These are phyloP conservation scores for Notarius lentiginosus DNA, from an alignment of 2,113 vertebrate species.

Conservation along the genomic window DNA sequence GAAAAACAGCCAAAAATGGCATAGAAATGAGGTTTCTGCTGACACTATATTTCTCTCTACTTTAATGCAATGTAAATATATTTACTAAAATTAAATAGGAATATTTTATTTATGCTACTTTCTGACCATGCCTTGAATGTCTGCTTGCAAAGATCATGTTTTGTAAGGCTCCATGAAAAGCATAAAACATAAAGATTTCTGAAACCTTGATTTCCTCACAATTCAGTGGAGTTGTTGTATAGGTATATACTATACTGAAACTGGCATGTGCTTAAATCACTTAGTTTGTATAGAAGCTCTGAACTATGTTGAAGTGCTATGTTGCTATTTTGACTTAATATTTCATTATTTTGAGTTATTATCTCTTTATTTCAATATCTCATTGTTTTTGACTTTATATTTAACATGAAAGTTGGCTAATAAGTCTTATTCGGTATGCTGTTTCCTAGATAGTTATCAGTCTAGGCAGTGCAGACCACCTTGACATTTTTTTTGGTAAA, in stretches of 20 bases:
- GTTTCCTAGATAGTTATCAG: background rate
- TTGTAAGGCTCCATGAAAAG: background rate
- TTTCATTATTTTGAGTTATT: background rate
- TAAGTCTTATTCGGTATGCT: background rate
- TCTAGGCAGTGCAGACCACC: too few relatives aligned
- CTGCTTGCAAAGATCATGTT: background rate
- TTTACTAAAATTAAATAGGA: background rate
- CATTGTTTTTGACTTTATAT: background rate
- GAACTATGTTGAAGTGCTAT: background rate
- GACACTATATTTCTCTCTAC: background rate
- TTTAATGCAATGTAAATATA: background rate
- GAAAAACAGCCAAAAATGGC: too few relatives aligned
- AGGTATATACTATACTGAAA: background rate
- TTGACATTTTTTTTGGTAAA: too few relatives aligned
- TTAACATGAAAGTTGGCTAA: background rate
- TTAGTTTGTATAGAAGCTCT: background rate
- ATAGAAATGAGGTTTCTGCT: background rate
- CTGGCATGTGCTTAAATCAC: background rate
- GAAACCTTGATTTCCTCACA: background rate
- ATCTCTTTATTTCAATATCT: background rate
- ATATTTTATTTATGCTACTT: background rate
- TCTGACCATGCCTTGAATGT: background rate
- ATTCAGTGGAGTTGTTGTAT: background rate
- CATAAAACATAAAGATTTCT: background rate
- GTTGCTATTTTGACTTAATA: background rate